Percentiles rank a stretch among this genome's conserved stretches.
These are phyloP conservation scores for Elgaria multicarinata DNA, from an alignment of 2,113 vertebrate species.

Conservation along the genomic window DNA sequence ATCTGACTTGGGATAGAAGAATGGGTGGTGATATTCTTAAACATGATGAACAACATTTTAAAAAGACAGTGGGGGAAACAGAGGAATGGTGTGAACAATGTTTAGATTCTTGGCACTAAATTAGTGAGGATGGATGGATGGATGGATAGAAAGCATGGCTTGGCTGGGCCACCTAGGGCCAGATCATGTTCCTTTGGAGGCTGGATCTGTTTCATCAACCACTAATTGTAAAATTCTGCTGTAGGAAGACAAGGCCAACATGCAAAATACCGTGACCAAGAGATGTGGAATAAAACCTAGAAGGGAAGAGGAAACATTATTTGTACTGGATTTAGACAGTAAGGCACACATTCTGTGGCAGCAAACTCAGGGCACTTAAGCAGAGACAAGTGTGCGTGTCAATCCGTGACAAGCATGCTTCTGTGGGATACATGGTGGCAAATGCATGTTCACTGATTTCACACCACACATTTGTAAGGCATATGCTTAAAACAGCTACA, in stretches of 20 bases:
- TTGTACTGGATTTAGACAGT: neutral
- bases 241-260: neutral
- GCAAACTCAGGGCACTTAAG: too few species aligned
- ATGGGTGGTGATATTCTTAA: too few species aligned
- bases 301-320: neutral
- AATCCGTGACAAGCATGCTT: neutral
- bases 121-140: too few species aligned
- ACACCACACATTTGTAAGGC: neutral
- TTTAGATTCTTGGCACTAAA: neutral
- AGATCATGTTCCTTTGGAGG: neutral
- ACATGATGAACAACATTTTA: too few species aligned
- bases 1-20: too few species aligned
- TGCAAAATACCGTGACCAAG: neutral
- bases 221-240: neutral
- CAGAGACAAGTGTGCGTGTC: neutral
- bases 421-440: neutral
- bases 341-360: neutral
- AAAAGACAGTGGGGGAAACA: too few species aligned
- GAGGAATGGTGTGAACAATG: neutral
- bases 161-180: neutral
- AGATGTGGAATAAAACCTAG: neutral
- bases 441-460: neutral
- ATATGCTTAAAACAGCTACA: too few species aligned
- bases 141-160: neutral
- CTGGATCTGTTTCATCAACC: neutral